phyloP scores from a whole-genome alignment of 2,797 vertebrate genomes.

The Phrynocephalus vlangalii region DNA sequence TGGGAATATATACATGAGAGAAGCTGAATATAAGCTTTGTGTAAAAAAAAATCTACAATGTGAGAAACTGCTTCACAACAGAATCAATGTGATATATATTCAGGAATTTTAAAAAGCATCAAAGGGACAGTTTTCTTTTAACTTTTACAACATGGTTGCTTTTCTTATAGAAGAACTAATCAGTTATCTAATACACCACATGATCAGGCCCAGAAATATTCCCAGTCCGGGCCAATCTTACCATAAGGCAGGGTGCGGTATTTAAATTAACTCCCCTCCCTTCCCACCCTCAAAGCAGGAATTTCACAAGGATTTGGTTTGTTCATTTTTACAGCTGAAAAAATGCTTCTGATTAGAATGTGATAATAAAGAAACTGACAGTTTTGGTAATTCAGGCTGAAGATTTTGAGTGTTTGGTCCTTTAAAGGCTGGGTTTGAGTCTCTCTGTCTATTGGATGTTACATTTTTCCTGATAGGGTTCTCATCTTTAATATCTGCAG shows the following conservation, averaged over 20 bases:
- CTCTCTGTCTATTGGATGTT: neutral
- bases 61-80: neutral
- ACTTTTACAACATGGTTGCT: neutral
- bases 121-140: neutral
- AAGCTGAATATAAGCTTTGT: neutral
- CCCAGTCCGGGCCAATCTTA: neutral
- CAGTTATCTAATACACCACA: neutral
- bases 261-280: neutral
- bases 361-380: neutral
- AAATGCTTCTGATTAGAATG: neutral
- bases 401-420: neutral
- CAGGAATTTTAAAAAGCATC: neutral
- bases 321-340: neutral
- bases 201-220: neutral
- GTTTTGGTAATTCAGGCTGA: neutral
- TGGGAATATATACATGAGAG: neutral
- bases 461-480: neutral
- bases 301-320: neutral
- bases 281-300: neutral
- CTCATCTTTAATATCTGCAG: neutral
- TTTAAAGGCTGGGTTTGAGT: neutral
- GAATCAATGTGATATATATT: neutral
- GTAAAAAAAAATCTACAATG: neutral
- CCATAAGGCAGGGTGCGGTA: neutral
- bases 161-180: neutral